Evolutionary conservation across 2,113 vertebrate species (phyloP).

Genomic region (Cyphomyrus plagiostoma): DNA sequence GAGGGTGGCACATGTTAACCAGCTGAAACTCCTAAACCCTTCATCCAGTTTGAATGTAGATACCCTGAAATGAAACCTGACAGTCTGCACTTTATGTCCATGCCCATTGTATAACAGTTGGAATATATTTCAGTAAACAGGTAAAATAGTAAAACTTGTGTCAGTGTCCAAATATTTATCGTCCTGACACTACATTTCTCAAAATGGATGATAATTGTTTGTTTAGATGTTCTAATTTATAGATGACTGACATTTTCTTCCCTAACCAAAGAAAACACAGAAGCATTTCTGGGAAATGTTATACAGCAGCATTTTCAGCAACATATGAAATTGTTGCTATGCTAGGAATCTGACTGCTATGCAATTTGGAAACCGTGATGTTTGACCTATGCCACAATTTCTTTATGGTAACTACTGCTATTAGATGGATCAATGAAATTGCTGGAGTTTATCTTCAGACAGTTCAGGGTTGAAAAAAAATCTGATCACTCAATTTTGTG

Average conservation of each 20-base stretch:
- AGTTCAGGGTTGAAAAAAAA: neutral
- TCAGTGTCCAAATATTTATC: too few species aligned
- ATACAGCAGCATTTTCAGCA: neutral
- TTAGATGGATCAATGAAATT: neutral
- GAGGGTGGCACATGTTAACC: too few species aligned
- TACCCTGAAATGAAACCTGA: too few species aligned
- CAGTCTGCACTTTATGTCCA: too few species aligned
- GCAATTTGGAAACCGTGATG: neutral
- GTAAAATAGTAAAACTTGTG: too few species aligned
- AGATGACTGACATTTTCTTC: neutral
- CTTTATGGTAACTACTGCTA: neutral
- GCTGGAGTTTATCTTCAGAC: neutral
- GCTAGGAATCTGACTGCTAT: neutral
- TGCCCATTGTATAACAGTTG: too few species aligned
- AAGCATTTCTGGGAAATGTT: neutral
- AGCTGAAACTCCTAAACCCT: too few species aligned
- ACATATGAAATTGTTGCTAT: neutral
- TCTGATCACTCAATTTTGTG: neutral
- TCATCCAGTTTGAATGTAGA: too few species aligned
- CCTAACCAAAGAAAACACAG: neutral
- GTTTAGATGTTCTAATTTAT: neutral
- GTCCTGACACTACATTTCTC: neutral
- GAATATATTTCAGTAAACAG: too few species aligned
- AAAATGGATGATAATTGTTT: neutral
- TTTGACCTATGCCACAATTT: neutral